Evolutionary conservation across 2,113 vertebrate genomes (phyloP).

Genomic region (Menura novaehollandiae): DNA sequence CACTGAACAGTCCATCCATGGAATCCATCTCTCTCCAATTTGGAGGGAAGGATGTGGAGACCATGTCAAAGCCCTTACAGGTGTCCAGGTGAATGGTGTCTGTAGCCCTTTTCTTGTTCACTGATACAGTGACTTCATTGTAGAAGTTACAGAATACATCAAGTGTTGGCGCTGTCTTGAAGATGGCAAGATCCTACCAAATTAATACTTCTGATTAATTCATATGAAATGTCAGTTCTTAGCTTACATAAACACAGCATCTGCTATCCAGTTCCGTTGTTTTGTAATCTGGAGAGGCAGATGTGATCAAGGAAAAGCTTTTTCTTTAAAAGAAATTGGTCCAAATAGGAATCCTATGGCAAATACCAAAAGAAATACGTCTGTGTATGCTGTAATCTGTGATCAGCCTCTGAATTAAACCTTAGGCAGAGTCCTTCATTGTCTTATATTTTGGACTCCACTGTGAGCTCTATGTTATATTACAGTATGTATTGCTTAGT

Average conservation of each 20-base stretch:
- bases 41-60: background rate
- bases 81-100: background rate
- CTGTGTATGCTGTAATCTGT: background rate
- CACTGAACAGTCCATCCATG: background rate
- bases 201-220: background rate
- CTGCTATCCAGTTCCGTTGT: background rate
- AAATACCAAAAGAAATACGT: background rate
- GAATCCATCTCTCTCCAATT: background rate
- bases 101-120: background rate
- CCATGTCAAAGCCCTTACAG: background rate
- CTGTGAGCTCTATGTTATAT: background rate
- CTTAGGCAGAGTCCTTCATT: background rate
- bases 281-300: background rate
- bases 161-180: background rate
- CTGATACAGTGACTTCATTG: background rate
- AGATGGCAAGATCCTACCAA: background rate
- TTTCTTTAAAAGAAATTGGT: background rate
- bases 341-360: background rate
- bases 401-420: background rate
- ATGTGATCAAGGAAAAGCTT: background rate
- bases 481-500: background rate
- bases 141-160: rapidly evolving
- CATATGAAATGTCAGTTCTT: background rate
- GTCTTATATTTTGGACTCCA: background rate
- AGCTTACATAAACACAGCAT: background rate